Evolutionary conservation across 2,113 vertebrate genomes (phyloP), one percentile per base, ranked within the genome.

Genomic region (Neodontobutis hainanensis): DNA sequence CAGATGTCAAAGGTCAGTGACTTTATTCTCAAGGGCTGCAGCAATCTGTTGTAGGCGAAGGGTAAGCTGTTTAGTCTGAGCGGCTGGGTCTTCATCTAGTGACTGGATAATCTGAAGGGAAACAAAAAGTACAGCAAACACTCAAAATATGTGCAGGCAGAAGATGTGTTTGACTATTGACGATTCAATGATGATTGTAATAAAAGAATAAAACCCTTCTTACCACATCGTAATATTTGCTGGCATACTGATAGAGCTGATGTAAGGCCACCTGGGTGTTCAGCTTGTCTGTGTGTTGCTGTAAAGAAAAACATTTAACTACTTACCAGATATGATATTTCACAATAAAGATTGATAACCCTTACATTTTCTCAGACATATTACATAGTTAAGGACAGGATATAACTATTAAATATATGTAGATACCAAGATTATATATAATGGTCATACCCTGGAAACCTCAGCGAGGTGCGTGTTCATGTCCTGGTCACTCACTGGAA

Each of bases 401-500:
- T 27, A 27, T 27, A 27, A 27, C 19, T 27, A 27, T 3, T 27
- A 27, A 27, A 27, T 27, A 27, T 27, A 27, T 27, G 19, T 40
- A 40, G 27, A 5, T 12, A 3, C 36, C 7, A 9, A 38, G 6
- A 56, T 15, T 34, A 59, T 5, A 32, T 46, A 86, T 5, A 7
- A 12, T 12, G 47, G 5, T 88, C 94, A 79, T 90, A 99, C 97
- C 93, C 97, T 92, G 71, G 97, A 99, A 72, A 99, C 95, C 84
- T 99, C 97, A 4, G 97, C 97, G 63, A 99, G 90, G 82, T 99
- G 95, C 3, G 97, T 98, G 84, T 99, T 99, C 96, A 99, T 99
- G 84, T 99, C 97, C 84, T 99, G 97, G 90, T 99, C 97, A 44
- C 97, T 99, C 73, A 99, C 96, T 57, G 94, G 90, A 62, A 98